phyloP scores from a whole-genome alignment of 2,113 vertebrate genomes.

The Aythya baeri region DNA sequence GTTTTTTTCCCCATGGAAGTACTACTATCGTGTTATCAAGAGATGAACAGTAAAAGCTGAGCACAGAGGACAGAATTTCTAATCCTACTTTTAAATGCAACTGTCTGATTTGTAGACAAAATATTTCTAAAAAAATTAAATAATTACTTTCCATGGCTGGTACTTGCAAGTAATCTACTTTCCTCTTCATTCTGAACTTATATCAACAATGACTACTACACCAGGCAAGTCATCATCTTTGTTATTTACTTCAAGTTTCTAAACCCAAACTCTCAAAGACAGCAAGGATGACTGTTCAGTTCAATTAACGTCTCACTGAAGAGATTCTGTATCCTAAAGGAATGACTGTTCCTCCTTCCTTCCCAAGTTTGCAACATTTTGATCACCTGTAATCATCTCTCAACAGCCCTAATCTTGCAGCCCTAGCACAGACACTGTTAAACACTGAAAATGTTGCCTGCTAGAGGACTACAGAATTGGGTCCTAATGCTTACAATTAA shows the following conservation, averaged over 20 bases:
- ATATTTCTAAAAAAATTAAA: neutral
- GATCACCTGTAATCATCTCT: neutral
- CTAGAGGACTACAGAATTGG: neutral
- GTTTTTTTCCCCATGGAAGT: neutral
- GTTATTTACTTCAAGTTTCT: neutral
- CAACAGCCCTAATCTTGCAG: neutral
- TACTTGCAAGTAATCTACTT: neutral
- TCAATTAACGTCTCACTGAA: neutral
- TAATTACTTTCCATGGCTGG: neutral
- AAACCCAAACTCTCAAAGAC: neutral
- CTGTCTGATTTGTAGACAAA: neutral
- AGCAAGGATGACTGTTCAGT: rapidly evolving
- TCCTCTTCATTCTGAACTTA: neutral
- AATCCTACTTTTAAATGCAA: neutral
- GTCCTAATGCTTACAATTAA: neutral
- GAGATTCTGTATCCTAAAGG: neutral
- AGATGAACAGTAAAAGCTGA: neutral
- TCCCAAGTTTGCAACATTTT: neutral
- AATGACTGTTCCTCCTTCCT: neutral
- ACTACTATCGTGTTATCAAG: neutral
- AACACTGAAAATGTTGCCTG: neutral
- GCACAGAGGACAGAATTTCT: neutral
- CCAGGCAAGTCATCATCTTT: neutral
- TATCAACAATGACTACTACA: neutral
- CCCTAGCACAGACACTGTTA: neutral